A percentile compares a stretch with the other conserved stretches of the same genome.
phyloP scores from a whole-genome alignment of 1,140 invertebrate species.

The Heliconius melpomene region DNA sequence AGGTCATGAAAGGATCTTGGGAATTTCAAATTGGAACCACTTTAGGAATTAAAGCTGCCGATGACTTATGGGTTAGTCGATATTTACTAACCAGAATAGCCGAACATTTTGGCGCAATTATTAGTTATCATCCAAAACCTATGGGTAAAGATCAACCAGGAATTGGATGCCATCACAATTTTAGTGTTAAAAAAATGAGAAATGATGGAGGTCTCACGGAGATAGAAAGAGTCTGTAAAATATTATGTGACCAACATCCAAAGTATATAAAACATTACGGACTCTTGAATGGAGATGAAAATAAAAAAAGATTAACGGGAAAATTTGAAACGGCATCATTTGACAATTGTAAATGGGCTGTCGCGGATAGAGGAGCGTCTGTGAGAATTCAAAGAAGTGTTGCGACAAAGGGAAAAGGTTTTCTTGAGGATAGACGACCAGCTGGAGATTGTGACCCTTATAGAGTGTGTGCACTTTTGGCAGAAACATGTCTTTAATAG shows the following conservation, averaged over 20 bases:
- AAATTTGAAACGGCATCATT: slow-evolving; percentile 92
- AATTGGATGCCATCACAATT: slow-evolving; percentile 95
- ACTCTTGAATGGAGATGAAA: slow-evolving; percentile 89
- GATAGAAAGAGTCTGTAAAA: slow-evolving; percentile 90
- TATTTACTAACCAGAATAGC: slow-evolving; percentile 92
- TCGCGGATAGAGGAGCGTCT: slow-evolving; percentile 89
- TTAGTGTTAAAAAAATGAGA: slow-evolving; percentile 94
- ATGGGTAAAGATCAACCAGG: slow-evolving; percentile 96
- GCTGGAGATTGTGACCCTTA: slow-evolving; percentile 97
- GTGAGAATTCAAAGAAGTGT: slow-evolving; percentile 91
- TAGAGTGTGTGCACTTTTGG: slow-evolving; percentile 86
- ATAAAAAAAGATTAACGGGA: slow-evolving; percentile 91
- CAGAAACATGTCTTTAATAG: slow-evolving; percentile 68
- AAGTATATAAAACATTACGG: slow-evolving; percentile 95
- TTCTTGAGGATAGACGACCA: slow-evolving; percentile 96
- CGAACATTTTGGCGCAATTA: slow-evolving; percentile 96
- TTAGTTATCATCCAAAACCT: slow-evolving; percentile 94
- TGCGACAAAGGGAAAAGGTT: slow-evolving; percentile 92
- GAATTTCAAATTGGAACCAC: slow-evolving; percentile 89
- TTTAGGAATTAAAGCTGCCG: slow-evolving; percentile 91
- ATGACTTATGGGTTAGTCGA: slow-evolving; percentile 95
- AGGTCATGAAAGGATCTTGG: slow-evolving; percentile 96
- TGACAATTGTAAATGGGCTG: slow-evolving; percentile 87
- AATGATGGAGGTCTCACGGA: slow-evolving; percentile 85
- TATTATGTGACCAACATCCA: slow-evolving; percentile 89